Evolutionary conservation across 2,113 vertebrate species (phyloP), one percentile per base, ranked within the genome.

Genomic region (Clarias batrachus): DNA sequence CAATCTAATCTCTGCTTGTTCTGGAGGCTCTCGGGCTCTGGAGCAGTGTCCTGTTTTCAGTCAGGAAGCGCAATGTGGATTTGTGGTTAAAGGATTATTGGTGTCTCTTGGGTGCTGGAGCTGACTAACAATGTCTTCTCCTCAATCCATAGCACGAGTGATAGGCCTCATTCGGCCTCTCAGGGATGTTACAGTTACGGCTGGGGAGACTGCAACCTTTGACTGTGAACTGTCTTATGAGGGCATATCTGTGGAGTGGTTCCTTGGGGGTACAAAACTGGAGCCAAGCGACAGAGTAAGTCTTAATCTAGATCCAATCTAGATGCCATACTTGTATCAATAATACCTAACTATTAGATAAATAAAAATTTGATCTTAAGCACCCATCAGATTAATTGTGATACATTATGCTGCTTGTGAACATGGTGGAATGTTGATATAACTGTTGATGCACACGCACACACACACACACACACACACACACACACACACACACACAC

Each of bases 151-250:
- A 99, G 98, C 97, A 87, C 97, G 98, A 30, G 94, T 97, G 57
- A 97, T 99, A 90, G 93, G 95, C 90, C 94, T 98, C 86, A 88
- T 93, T 85, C 94, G 95, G 91, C 96, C 97, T 19, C 96, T 99
- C 79, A 97, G 96, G 91, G 97, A 99, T 91, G 96, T 97, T 89
- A 97, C 96, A 0, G 97, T 99, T 90, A 99, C 96, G 1, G 97
- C 97, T 33, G 97, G 98, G 17, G 97, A 99, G 92, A 97, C 97
- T 0, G 98, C 98, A 92, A 98, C 97, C 87, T 99, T 99, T 4
- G 96, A 99, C 56, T 99, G 98, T 0, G 98, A 99, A 91, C 96
- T 99, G 68, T 98, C 98, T 3, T 99, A 97, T 3, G 98, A 99
- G 87, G 97, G 95, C 90, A 97, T 99, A 85, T 90, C 95, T 6